Evolutionary conservation across 1,140 invertebrate species (phyloP), one percentile per base, ranked within the genome.

Genomic region (Asbolus verrucosus): DNA sequence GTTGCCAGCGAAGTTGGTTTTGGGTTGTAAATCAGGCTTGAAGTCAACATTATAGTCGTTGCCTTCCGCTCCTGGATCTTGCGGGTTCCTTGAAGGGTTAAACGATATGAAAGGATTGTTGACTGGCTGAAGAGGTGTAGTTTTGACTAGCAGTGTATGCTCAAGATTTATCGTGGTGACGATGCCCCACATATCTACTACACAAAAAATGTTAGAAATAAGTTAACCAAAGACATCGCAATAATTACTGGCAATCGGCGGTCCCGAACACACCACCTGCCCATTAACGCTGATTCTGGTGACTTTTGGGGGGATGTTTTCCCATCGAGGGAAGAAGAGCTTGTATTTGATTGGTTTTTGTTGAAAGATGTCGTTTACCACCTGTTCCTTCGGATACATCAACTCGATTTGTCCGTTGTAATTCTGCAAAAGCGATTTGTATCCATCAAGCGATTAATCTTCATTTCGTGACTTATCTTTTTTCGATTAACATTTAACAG

Each of bases 281-380:
- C 76, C 79, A 70, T 80, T 80, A 2, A 80, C 68, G 1, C 69
- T 31, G 30, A 80, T 79, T 70, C 75, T 79, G 13, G 79, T 80
- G 2, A 80, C 68, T 75, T 67, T 73, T 0, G 79, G 79, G 8
- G 76, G 75, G 30, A 73, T 71, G 19, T 73, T 72, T 33, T 67
- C 50, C 78, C 78, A 80, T 6, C 60, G 11, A 1, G 79, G 79
- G 60, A 79, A 80, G 39, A 65, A 67, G 6, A 80, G 33, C 13
- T 66, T 75, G 72, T 80, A 80, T 36, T 66, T 62, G 21, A 80
- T 75, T 2, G 79, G 77, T 41, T 65, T 71, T 21, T 69, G 54
- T 8, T 41, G 21, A 16, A 75, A 69, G 27, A 79, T 75, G 27
- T 79, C 75, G 5, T 77, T 41, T 15, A 79, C 69, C 0, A 75